A percentile compares a stretch with the other conserved stretches of the same genome.
These are phyloP conservation scores for Popillia japonica DNA, from an alignment of 1,140 invertebrate genomes.

Conservation along the genomic window DNA sequence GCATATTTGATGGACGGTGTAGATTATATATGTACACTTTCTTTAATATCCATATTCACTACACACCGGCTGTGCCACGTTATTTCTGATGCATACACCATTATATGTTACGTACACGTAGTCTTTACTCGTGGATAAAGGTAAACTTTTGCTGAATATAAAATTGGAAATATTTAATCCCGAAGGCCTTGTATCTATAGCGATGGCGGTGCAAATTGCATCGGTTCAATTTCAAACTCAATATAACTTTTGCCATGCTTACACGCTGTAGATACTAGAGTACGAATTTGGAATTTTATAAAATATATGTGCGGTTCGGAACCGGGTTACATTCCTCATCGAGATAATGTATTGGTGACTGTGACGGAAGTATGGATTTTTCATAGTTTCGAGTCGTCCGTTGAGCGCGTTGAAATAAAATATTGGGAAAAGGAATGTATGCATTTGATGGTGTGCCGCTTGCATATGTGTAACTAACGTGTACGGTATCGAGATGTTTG, in stretches of 20 bases:
- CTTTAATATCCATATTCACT: too few species aligned
- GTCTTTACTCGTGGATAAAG: not conserved
- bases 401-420: too few species aligned
- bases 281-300: constrained; percentile 36
- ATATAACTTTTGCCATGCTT: constrained; percentile 37
- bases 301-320: constrained; percentile 30
- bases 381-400: not conserved
- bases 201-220: constrained; percentile 40
- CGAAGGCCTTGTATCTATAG: constrained; percentile 37
- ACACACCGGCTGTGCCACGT: too few species aligned
- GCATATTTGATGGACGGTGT: too few species aligned
- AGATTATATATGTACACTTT: too few species aligned
- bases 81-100: not conserved
- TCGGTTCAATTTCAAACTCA: constrained; percentile 42
- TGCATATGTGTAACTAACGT: too few species aligned
- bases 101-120: not conserved
- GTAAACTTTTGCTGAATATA: constrained; percentile 35
- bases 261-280: not conserved
- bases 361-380: constrained; percentile 21
- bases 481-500: too few species aligned
- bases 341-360: constrained; percentile 1
- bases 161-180: constrained; percentile 41
- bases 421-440: too few species aligned
- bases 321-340: not conserved
- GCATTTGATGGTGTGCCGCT: too few species aligned